A percentile compares a stretch with the other conserved stretches of the same genome.
Evolutionary conservation across 2,113 vertebrate species (phyloP).

Genomic region (human (Homo sapiens)): GRCh38 chr19:32276001-32276500

Average conservation of each 20-base stretch:
- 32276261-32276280: not conserved
- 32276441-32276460: too few relatives aligned
- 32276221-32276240: not conserved
- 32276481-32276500: too few relatives aligned
- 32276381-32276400: not conserved
- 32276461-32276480: too few relatives aligned
- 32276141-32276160: conserved; percentile 5
- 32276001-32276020: not conserved
- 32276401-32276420: not conserved
- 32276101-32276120: not conserved
- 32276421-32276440: not conserved
- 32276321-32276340: not conserved
- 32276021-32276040: not conserved
- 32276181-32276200: not conserved
- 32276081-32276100: conserved; percentile 16
- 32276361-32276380: not conserved
- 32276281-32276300: conserved; percentile 2
- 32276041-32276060: not conserved
- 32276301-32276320: not conserved
- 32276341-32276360: not conserved
- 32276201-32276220: not conserved
- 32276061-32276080: not conserved
- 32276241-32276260: not conserved
- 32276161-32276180: not conserved
- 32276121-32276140: not conserved